Percentiles rank a stretch among this genome's conserved stretches.
phyloP scores from a whole-genome alignment of 1,140 invertebrate genomes.

The Cataglyphis hispanica region DNA sequence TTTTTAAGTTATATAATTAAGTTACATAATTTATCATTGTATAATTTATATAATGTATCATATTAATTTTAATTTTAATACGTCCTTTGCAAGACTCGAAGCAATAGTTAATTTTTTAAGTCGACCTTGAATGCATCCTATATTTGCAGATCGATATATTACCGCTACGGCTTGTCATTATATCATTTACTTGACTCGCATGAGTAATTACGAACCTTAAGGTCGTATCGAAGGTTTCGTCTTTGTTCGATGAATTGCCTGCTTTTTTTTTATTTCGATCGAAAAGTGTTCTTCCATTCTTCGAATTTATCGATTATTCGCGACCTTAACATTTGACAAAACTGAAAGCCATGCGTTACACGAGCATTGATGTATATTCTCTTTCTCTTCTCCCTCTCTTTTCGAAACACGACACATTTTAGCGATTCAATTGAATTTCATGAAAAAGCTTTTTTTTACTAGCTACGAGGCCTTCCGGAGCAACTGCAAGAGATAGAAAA shows the following conservation, averaged over 20 bases:
- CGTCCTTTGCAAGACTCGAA: neutral
- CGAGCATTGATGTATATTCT: neutral
- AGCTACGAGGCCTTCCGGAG: neutral
- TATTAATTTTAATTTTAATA: constrained; percentile 13
- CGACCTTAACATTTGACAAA: neutral
- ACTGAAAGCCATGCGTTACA: neutral
- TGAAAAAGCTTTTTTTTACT: constrained; percentile 18
- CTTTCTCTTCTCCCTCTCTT: neutral
- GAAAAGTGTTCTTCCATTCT: neutral
- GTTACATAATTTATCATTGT: neutral
- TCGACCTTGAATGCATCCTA: constrained; percentile 8
- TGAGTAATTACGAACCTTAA: constrained; percentile 29
- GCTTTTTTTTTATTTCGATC: neutral
- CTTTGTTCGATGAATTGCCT: neutral
- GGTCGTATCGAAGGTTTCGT: neutral
- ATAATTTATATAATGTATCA: no score
- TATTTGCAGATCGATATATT: constrained; percentile 20
- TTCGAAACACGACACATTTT: neutral
- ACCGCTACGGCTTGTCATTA: neutral
- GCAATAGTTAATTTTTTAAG: neutral
- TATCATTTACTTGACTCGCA: constrained; percentile 2
- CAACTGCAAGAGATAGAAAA: neutral
- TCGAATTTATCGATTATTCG: neutral
- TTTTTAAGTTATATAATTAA: neutral
- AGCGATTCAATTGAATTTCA: constrained; percentile 13